Evolutionary conservation across 1,140 invertebrate genomes (phyloP), one percentile per base, ranked within the genome.

Genomic region (Sesamia nonagrioides): DNA sequence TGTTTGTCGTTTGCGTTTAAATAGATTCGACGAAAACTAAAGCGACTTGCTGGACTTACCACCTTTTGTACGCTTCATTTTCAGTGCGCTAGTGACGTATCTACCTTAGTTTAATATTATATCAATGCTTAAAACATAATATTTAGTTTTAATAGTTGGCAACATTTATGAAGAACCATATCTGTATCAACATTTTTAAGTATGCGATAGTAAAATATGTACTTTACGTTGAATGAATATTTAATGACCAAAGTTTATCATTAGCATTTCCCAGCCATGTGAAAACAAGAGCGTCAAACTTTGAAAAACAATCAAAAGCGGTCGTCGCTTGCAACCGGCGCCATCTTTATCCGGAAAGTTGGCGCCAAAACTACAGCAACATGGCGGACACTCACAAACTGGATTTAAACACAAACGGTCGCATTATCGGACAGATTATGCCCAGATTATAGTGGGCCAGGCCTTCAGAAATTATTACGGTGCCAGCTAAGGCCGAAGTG

Each of bases 401-500:
- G 86, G 90, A 92, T 93, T 93, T 90, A 91, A 92, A 90, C 89
- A 78, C 89, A 89, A 92, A 91, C 91, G 84, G 79, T 88, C 85
- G 85, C 89, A 89, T 94, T 94, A 94, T 94, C 90, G 91, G 88
- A 82, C 87, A 93, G 92, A 94, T 94, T 94, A 93, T 87, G 85
- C 89, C 87, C 91, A 94, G 92, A 94, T 93, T 94, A 93, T 91
- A 91, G 92, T 93, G 91, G 89, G 86, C 82, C 84, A 84, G 86
- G 86, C 85, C 83, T 82, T 83, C 78, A 84, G 83, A 89, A 94
- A 90, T 94, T 94, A 94, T 94, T 93, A 94, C 92, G 89, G 92
- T 92, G 88, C 84, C 71, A 83, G 89, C 88, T 92, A 91, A 93
- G 90, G 86, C 88, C 89, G 80, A 88, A 89, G 83, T 91, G 93